Conservation (phyloP, 64 coral and sea anemone genomes). For the Porites lutea region DNA sequence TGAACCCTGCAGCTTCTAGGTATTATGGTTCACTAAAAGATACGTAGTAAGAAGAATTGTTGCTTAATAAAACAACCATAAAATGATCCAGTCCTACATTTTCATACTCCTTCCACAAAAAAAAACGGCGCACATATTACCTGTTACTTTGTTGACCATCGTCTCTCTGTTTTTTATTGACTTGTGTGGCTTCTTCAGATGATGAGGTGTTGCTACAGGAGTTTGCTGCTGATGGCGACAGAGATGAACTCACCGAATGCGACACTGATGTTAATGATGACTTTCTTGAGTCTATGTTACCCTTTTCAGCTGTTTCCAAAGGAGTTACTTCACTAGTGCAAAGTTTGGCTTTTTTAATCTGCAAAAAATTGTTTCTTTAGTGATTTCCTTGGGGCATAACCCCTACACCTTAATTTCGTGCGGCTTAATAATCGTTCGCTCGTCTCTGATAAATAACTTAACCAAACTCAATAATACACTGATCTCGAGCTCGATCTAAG, state of each 20-base stretch:
- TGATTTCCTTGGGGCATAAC: not conserved
- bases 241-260: slow-evolving; percentile 1
- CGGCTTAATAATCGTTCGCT: too few relatives aligned
- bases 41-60: not conserved
- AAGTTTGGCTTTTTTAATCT: slow-evolving; percentile 6
- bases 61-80: not conserved
- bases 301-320: not conserved
- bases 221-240: slow-evolving; percentile 6
- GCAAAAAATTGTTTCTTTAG: not conserved
- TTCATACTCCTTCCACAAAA: too few relatives aligned
- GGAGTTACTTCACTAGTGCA: not conserved
- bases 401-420: too few relatives aligned
- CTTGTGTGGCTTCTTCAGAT: not conserved
- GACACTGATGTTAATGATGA: slow-evolving; percentile 2
- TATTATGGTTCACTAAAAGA: too few relatives aligned
- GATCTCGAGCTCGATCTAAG: too few relatives aligned
- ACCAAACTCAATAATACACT: too few relatives aligned
- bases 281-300: not conserved
- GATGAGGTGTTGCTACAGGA: not conserved
- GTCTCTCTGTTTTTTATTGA: not conserved
- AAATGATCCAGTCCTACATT: not conserved
- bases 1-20: not conserved
- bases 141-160: not conserved
- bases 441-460: too few relatives aligned
- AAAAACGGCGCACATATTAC: too few relatives aligned